Base-by-base conservation (phyloP, 1,140 invertebrate genomes). In the Kradibia gibbosae region DNA sequence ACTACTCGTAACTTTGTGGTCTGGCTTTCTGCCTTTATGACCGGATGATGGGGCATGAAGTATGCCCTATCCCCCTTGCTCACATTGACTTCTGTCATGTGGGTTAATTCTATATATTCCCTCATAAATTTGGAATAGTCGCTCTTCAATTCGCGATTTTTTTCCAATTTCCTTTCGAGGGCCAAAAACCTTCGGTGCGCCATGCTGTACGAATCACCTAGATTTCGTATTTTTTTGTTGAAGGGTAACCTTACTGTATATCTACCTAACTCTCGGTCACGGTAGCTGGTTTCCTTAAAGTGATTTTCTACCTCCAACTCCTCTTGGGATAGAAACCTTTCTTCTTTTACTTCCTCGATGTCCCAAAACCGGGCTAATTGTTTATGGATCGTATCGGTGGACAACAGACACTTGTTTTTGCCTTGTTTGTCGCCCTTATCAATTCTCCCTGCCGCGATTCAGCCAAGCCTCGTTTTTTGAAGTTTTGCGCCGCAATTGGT, bases 91-190 rank as follows among this genome's bases (percentile, higher is more conserved):
- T 48, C 36, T 7, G 79, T 80, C 89, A 92, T 90, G 82, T 91
- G 90, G 45, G 86, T 84, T 11, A 91, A 55, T 0, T 62, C 20
- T 60, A 88, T 70, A 73, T 91, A 91, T 81, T 91, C 89, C 1
- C 78, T 11, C 83, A 91, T 88, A 78, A 89, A 90, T 34, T 85
- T 36, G 0, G 70, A 55, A 74, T 91, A 91, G 57, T 81, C 48
- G 10, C 82, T 11, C 74, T 85, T 82, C 31, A 90, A 82, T 5
- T 79, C 67, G 20, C 81, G 65, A 50, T 87, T 62, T 50, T 78
- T 82, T 0, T 34, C 15, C 15, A 87, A 80, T 71, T 75, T 42
- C 36, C 42, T 83, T 73, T 86, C 84, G 5, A 82, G 77, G n/a
- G 78, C 55, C n/a, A 57, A 57, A 57, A 65, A 28, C 13, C 11